Evolutionary conservation across 1,140 invertebrate species (phyloP).

Genomic region (Glomeris maerens): DNA sequence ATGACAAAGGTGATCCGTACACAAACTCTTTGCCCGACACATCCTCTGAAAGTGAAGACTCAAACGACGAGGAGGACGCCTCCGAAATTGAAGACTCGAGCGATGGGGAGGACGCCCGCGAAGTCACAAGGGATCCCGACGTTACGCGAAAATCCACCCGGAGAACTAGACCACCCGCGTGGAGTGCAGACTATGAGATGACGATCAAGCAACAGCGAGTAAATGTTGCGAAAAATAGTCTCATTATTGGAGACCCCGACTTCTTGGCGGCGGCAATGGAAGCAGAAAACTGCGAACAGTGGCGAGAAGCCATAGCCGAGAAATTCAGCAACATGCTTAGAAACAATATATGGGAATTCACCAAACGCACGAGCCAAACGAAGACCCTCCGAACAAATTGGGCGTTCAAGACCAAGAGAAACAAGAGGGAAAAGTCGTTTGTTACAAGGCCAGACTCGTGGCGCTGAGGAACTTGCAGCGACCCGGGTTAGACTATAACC

Average conservation of each 20-base stretch:
- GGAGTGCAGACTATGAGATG: too few species aligned
- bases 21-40: too few species aligned
- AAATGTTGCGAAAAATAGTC: not conserved
- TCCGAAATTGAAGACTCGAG: too few species aligned
- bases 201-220: too few species aligned
- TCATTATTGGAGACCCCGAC: too few species aligned
- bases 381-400: constrained; percentile 24
- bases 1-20: too few species aligned
- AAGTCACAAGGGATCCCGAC: too few species aligned
- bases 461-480: constrained; percentile 27
- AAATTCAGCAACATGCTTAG: constrained; percentile 26
- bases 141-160: too few species aligned
- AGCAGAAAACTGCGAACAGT: constrained; percentile 20
- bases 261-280: constrained; percentile 24
- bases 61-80: too few species aligned
- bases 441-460: constrained; percentile 29
- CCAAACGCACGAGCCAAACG: constrained; percentile 19
- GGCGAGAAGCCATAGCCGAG: constrained; percentile 28
- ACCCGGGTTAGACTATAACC: constrained; percentile 26
- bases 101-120: too few species aligned
- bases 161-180: too few species aligned
- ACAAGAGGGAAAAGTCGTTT: constrained; percentile 22
- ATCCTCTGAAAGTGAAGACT: too few species aligned
- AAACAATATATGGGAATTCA: constrained; percentile 29
- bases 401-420: constrained; percentile 27